phyloP scores from a whole-genome alignment of 1,140 invertebrate species.

The Elysia chlorotica region DNA sequence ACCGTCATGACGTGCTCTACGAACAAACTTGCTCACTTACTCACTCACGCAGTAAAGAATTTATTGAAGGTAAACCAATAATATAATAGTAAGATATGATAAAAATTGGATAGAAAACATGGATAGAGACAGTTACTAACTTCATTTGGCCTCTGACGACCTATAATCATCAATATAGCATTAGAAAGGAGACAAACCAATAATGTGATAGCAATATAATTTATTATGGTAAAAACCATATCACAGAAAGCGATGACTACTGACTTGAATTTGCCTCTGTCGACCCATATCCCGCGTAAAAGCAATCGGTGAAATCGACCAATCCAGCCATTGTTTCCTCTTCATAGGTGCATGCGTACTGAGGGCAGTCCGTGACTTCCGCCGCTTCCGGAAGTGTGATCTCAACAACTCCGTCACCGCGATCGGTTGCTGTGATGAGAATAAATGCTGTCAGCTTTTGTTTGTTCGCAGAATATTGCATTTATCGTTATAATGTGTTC shows the following conservation, averaged over 20 bases:
- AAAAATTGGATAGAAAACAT: too few species aligned
- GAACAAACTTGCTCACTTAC: too few species aligned
- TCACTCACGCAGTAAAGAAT: too few species aligned
- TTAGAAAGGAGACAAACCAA: background rate
- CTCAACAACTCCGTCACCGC: background rate
- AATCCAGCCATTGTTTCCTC: slow-evolving; percentile 5
- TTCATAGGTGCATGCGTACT: slow-evolving; percentile 12
- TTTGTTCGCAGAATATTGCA: background rate
- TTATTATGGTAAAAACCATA: background rate
- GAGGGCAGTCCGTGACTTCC: slow-evolving; percentile 3
- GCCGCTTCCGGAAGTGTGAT: slow-evolving; percentile 4
- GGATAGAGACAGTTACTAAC: background rate
- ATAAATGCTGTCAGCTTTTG: too few species aligned
- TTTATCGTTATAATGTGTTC: background rate
- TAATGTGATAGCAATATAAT: background rate
- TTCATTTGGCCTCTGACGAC: background rate
- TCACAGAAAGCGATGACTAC: background rate
- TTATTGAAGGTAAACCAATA: too few species aligned
- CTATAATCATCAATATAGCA: background rate
- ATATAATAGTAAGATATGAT: too few species aligned
- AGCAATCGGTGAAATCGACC: slow-evolving; percentile 7
- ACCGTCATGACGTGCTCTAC: too few species aligned
- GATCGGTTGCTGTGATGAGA: background rate
- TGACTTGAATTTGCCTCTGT: background rate
- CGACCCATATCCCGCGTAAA: background rate